phyloP scores from a whole-genome alignment of 2,113 vertebrate genomes.

The Pygoscelis adeliae region DNA sequence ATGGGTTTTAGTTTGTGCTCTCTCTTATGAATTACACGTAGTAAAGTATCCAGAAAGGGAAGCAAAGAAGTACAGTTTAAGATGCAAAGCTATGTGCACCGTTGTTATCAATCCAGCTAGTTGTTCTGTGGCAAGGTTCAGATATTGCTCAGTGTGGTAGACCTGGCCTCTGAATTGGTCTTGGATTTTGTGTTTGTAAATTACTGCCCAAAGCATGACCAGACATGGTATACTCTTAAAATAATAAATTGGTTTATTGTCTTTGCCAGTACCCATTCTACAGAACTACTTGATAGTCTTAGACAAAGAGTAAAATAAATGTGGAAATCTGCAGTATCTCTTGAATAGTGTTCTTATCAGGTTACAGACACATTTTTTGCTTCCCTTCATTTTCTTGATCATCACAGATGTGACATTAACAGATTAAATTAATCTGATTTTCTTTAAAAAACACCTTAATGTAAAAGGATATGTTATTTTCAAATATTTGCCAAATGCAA shows the following conservation, averaged over 20 bases:
- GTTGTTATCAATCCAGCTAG: background rate
- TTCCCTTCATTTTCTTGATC: background rate
- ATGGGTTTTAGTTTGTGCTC: background rate
- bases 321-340: background rate
- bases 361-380: background rate
- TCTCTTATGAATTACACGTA: background rate
- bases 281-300: background rate
- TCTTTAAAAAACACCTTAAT: background rate
- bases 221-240: background rate
- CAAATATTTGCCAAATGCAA: background rate
- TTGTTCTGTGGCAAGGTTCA: background rate
- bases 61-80: background rate
- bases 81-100: fast-evolving
- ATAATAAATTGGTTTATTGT: background rate
- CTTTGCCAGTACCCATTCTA: background rate
- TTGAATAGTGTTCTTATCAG: background rate
- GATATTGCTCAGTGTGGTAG: fast-evolving
- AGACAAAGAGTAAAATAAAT: background rate
- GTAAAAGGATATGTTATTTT: background rate
- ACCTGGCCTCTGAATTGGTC: background rate
- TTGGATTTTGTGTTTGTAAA: background rate
- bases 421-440: background rate
- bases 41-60: background rate
- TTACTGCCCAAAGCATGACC: background rate
- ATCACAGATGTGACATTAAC: background rate